Conservation (phyloP, 2,888 invertebrate species). For the Napeogenes inachia region DNA sequence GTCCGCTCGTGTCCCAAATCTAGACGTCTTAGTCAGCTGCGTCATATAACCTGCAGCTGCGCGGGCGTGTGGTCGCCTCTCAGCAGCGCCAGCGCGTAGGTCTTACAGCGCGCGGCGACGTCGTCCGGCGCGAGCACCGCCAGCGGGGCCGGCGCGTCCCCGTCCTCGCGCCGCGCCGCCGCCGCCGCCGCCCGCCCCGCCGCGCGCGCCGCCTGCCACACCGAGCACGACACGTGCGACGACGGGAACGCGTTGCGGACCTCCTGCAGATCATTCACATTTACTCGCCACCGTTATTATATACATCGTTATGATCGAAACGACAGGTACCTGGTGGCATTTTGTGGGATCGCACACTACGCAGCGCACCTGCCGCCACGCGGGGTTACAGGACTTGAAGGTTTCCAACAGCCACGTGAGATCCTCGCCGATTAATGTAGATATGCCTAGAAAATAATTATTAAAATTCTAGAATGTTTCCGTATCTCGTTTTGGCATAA, state of each 20-base stretch:
- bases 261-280: conserved; percentile 38
- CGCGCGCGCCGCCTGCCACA: conserved; percentile 66
- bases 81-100: conserved; percentile 62
- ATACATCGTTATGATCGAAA: too few relatives aligned
- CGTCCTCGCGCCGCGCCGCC: conserved; percentile 33
- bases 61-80: conserved; percentile 57
- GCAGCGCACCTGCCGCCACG: conserved; percentile 72
- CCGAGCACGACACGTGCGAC: conserved; percentile 67
- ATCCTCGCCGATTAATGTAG: conserved; percentile 68
- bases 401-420: conserved; percentile 69
- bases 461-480: too few relatives aligned
- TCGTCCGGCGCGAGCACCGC: conserved; percentile 39
- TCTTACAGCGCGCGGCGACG: conserved; percentile 57
- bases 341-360: conserved; percentile 70
- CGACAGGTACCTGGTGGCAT: conserved; percentile 53
- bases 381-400: conserved; percentile 73
- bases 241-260: conserved; percentile 60
- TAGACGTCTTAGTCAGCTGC: too few relatives aligned
- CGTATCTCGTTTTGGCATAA: too few relatives aligned
- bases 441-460: conserved; percentile 53
- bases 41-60: conserved; percentile 51
- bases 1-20: too few relatives aligned
- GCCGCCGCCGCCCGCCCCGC: conserved; percentile 41
- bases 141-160: conserved; percentile 24
- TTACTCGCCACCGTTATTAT: neutral